A percentile compares a stretch with the other conserved stretches of the same genome.
Conservation (phyloP, 1,140 invertebrate genomes). For the Zaprionus kolodkinae region DNA sequence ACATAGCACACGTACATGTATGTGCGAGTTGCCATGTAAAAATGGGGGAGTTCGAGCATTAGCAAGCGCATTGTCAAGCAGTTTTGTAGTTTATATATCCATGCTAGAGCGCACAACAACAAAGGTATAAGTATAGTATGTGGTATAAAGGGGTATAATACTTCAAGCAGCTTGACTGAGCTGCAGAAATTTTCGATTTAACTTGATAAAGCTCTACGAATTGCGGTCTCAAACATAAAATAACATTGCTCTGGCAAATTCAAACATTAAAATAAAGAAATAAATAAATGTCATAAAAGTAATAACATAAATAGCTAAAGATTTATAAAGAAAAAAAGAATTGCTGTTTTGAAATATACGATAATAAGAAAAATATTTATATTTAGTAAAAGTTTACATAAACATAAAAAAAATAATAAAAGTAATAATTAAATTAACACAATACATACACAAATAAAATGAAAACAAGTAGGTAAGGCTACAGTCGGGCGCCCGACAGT, state of each 20-base stretch:
- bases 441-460: too few species aligned
- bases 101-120: neutral
- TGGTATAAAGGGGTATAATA: neutral
- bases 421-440: too few species aligned
- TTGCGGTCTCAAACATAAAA: neutral
- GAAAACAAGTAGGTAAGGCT: too few species aligned
- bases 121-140: neutral
- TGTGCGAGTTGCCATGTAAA: constrained; percentile 5
- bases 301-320: too few species aligned
- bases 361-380: too few species aligned
- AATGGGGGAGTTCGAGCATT: constrained; percentile 11
- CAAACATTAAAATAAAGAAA: neutral
- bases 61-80: constrained; percentile 27
- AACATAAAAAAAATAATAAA: too few species aligned
- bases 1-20: neutral
- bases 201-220: neutral
- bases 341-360: too few species aligned
- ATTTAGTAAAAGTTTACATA: too few species aligned
- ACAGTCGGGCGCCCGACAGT: too few species aligned
- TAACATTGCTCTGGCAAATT: neutral
- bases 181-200: neutral
- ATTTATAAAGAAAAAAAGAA: too few species aligned
- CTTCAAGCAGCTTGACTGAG: neutral
- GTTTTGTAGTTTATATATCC: constrained; percentile 31
- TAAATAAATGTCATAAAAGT: neutral